Percentiles rank a stretch among this genome's conserved stretches.
Conservation (phyloP, 2,888 invertebrate genomes). For the Spodoptera picta region DNA sequence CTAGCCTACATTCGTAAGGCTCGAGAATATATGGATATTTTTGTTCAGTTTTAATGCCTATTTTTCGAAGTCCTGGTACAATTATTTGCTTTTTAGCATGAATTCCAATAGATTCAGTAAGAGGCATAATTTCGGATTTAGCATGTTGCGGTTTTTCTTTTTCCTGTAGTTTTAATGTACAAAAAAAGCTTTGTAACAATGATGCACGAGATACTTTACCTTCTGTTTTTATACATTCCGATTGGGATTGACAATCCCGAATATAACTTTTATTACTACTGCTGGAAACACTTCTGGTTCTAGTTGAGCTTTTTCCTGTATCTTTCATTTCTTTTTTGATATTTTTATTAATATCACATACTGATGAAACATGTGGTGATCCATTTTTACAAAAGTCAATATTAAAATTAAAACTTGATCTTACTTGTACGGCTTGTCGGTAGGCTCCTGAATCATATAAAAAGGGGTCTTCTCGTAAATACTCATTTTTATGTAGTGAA, state of each 20-base stretch:
- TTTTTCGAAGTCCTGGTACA: conserved; percentile 20
- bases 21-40: conserved; percentile 8
- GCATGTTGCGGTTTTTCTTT: conserved; percentile 40
- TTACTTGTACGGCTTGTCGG: conserved; percentile 59
- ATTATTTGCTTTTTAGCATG: conserved; percentile 14
- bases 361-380: conserved; percentile 10
- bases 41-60: conserved; percentile 16
- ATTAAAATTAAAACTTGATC: conserved; percentile 63
- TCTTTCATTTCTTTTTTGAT: neutral
- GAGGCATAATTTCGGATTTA: conserved; percentile 4
- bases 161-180: conserved; percentile 62
- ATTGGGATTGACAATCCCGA: conserved; percentile 22
- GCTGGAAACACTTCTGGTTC: conserved; percentile 20
- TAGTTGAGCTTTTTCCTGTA: conserved; percentile 5
- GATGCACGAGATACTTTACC: conserved; percentile 13
- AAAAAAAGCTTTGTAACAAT: conserved; percentile 53
- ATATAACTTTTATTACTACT: conserved; percentile 2
- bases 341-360: conserved; percentile 7
- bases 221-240: conserved; percentile 18
- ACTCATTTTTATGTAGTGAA: too few species aligned
- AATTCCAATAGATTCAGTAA: conserved; percentile 5
- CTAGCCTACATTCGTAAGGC: conserved; percentile 55
- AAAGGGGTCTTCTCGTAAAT: conserved; percentile 8
- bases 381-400: conserved; percentile 63
- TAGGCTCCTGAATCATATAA: conserved; percentile 11